Evolutionary conservation across 2,113 vertebrate species (phyloP).

Genomic region (Thomomys bottae): DNA sequence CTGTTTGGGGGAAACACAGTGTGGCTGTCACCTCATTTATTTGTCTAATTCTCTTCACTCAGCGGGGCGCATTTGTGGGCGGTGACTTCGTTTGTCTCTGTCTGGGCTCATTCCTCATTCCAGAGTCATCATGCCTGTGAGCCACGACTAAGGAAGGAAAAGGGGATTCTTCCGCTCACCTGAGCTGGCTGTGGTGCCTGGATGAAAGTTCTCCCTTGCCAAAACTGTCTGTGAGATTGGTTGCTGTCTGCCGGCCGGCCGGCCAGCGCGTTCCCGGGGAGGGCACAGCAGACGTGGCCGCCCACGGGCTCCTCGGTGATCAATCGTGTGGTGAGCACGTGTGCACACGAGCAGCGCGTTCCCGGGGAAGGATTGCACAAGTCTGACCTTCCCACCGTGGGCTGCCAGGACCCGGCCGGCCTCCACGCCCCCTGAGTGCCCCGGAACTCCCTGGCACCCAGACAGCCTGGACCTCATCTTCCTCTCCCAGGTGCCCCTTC

Average conservation of each 20-base stretch:
- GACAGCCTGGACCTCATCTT: neutral
- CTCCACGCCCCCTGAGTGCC: too few relatives aligned
- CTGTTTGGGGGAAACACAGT: neutral
- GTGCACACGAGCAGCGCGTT: constrained; percentile 5
- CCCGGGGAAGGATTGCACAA: constrained; percentile 55
- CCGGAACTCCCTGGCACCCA: neutral
- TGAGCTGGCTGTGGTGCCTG: constrained; percentile 70
- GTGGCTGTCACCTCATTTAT: constrained; percentile 61
- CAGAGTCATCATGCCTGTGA: constrained; percentile 85
- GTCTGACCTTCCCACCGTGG: neutral
- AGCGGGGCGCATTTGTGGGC: constrained; percentile 83
- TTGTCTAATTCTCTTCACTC: constrained; percentile 77
- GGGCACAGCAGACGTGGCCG: too few relatives aligned
- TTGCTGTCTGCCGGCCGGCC: constrained; percentile 67
- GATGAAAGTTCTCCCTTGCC: constrained; percentile 66
- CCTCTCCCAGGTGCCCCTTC: neutral
- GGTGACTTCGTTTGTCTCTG: constrained; percentile 63
- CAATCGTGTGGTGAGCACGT: neutral
- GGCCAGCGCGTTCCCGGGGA: neutral
- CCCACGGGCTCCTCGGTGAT: neutral
- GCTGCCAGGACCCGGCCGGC: too few relatives aligned
- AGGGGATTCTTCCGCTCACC: constrained; percentile 77
- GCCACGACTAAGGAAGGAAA: constrained; percentile 82
- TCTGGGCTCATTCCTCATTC: constrained; percentile 79
- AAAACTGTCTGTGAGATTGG: constrained; percentile 43